These are phyloP conservation scores for Anabacerthia variegaticeps DNA, from an alignment of 2,797 vertebrate species.

Conservation along the genomic window DNA sequence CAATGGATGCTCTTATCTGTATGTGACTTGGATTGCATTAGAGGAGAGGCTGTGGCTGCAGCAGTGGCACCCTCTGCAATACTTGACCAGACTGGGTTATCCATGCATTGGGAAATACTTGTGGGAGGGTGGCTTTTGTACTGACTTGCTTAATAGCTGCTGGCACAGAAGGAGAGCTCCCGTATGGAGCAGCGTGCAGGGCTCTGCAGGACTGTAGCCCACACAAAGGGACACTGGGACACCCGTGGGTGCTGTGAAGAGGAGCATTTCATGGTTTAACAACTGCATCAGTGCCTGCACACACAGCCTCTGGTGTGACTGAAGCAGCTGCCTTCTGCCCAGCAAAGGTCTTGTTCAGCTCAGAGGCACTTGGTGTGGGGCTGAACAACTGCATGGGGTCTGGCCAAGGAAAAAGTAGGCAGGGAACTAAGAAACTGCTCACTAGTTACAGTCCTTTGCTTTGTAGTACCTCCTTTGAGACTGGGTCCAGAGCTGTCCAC, in stretches of 20 bases:
- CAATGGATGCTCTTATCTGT: not conserved
- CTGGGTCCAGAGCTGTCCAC: not conserved
- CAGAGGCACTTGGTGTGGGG: not conserved
- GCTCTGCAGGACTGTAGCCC: not conserved
- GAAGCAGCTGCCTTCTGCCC: conserved; percentile 34
- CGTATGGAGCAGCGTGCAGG: fast-evolving
- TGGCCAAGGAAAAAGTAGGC: not conserved
- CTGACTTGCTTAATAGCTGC: not conserved
- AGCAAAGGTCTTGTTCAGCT: not conserved
- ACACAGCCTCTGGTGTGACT: not conserved
- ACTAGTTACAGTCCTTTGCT: not conserved
- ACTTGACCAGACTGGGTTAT: not conserved
- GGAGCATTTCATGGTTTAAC: not conserved
- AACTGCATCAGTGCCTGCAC: not conserved
- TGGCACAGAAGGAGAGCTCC: not conserved
- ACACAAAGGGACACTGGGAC: not conserved
- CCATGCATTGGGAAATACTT: not conserved
- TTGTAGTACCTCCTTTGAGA: not conserved
- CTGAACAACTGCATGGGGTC: conserved; percentile 12
- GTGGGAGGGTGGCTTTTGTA: not conserved
- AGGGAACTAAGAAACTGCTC: not conserved
- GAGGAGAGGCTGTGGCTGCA: not conserved
- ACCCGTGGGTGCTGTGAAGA: not conserved
- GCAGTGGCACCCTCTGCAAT: not conserved
- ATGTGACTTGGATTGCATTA: not conserved